These are phyloP conservation scores for Scophthalmus maximus DNA, from an alignment of 2,113 vertebrate species.

Conservation along the genomic window DNA sequence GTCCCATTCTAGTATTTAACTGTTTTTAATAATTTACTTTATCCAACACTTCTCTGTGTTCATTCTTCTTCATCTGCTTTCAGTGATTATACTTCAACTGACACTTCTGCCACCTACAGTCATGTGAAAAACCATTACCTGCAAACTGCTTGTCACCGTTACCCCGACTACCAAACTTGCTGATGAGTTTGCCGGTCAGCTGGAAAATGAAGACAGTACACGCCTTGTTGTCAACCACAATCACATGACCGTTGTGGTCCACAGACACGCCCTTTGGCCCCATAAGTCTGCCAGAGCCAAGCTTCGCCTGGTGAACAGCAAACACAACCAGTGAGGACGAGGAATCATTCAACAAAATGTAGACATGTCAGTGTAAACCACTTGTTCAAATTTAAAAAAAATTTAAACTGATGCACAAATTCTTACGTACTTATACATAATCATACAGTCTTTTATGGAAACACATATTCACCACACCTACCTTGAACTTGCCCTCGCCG, in stretches of 20 bases:
- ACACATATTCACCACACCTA: too few species aligned
- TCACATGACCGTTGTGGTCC: constrained; percentile 96
- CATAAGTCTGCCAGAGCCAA: constrained; percentile 96
- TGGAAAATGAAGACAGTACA: constrained; percentile 99
- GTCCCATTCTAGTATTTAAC: too few species aligned
- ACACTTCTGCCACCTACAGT: too few species aligned
- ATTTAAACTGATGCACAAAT: too few species aligned
- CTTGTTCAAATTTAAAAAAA: too few species aligned
- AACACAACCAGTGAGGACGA: background rate
- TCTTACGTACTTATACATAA: too few species aligned
- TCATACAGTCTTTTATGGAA: too few species aligned
- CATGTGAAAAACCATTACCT: constrained; percentile 83
- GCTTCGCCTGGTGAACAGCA: constrained; percentile 87
- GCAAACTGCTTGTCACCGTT: constrained; percentile 99
- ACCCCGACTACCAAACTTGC: constrained; percentile 95
- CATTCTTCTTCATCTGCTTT: too few species aligned
- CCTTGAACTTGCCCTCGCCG: constrained; percentile 97
- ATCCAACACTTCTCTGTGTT: too few species aligned
- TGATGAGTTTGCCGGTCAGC: constrained; percentile 93
- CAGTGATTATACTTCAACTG: too few species aligned
- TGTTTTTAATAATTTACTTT: too few species aligned
- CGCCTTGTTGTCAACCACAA: constrained; percentile 98
- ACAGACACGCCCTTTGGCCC: constrained; percentile 97
- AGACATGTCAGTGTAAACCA: too few species aligned
- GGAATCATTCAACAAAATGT: background rate